These are phyloP conservation scores for Phallusia fumigata DNA, from an alignment of 23 tunicate genomes.

Conservation along the genomic window DNA sequence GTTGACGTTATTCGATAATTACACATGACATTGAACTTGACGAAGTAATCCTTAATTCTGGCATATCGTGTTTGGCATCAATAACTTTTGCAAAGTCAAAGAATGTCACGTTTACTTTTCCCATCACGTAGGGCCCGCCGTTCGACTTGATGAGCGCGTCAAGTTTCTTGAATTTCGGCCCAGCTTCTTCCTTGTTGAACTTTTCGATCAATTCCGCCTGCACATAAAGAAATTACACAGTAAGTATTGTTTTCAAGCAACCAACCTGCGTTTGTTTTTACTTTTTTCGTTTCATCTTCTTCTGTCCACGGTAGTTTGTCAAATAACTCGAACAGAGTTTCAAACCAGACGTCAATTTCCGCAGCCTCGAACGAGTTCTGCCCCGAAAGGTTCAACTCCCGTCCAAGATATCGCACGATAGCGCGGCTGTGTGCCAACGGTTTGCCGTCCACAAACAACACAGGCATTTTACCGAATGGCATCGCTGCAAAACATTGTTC, in stretches of 20 bases:
- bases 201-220: background rate
- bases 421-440: conserved; percentile 65
- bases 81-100: too few relatives aligned
- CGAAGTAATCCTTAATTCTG: too few relatives aligned
- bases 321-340: conserved; percentile 24
- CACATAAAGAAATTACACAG: too few relatives aligned
- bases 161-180: background rate
- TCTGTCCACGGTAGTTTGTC: conserved; percentile 36
- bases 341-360: conserved; percentile 49
- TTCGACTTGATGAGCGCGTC: background rate
- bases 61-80: too few relatives aligned
- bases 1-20: too few relatives aligned
- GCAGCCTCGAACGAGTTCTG: conserved; percentile 31
- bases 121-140: background rate
- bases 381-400: conserved; percentile 42
- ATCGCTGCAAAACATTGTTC: conserved; percentile 18
- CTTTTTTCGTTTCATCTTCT: conserved; percentile 47
- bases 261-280: background rate
- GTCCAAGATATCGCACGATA: conserved; percentile 35
- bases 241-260: background rate
- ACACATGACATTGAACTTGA: too few relatives aligned
- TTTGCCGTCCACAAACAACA: conserved; percentile 52
- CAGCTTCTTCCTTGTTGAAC: background rate
- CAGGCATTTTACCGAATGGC: conserved; percentile 62
- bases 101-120: background rate